A percentile compares a stretch with the other conserved stretches of the same genome.
Conservation (phyloP, 92 coral and sea anemone species). For the Virgularia gustaviana region DNA sequence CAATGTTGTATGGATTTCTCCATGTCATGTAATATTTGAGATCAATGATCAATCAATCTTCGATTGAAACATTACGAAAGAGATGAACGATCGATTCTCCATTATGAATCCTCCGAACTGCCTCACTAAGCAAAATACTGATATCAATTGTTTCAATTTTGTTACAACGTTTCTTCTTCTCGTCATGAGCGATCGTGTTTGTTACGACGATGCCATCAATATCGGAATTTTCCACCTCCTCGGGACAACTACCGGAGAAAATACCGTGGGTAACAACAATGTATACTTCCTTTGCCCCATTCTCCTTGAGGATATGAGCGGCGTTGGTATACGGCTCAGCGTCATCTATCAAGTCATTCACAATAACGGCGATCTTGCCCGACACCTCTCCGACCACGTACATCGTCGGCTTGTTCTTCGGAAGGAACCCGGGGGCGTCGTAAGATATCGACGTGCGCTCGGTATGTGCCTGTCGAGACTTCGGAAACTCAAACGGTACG, state of each 20-base stretch:
- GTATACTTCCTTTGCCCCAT: slow-evolving; percentile 18
- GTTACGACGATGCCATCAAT: slow-evolving; percentile 28
- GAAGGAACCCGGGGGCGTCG: slow-evolving; percentile 25
- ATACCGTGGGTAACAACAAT: slow-evolving; percentile 29
- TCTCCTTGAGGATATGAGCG: slow-evolving; percentile 12
- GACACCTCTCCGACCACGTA: slow-evolving; percentile 27
- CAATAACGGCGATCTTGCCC: slow-evolving; percentile 20
- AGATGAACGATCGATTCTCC: slow-evolving; percentile 26
- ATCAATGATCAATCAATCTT: no score
- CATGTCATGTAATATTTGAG: no score
- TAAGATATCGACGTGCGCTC: slow-evolving; percentile 19
- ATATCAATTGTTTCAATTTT: slow-evolving; percentile 28
- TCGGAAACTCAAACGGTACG: not conserved
- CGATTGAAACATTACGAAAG: slow-evolving; percentile 26
- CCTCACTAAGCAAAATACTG: slow-evolving; percentile 21
- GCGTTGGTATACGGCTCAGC: slow-evolving; percentile 14
- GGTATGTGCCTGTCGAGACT: not conserved
- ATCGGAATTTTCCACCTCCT: slow-evolving; percentile 23
- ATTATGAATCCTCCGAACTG: slow-evolving; percentile 13
- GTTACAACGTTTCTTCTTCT: slow-evolving; percentile 25
- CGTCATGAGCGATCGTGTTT: slow-evolving; percentile 26
- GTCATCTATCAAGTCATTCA: slow-evolving; percentile 18
- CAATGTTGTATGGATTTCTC: no score
- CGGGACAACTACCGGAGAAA: slow-evolving; percentile 19
- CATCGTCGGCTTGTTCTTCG: slow-evolving; percentile 28